phyloP scores from a whole-genome alignment of 2,113 vertebrate genomes.

The Leptobrachium leishanense region DNA sequence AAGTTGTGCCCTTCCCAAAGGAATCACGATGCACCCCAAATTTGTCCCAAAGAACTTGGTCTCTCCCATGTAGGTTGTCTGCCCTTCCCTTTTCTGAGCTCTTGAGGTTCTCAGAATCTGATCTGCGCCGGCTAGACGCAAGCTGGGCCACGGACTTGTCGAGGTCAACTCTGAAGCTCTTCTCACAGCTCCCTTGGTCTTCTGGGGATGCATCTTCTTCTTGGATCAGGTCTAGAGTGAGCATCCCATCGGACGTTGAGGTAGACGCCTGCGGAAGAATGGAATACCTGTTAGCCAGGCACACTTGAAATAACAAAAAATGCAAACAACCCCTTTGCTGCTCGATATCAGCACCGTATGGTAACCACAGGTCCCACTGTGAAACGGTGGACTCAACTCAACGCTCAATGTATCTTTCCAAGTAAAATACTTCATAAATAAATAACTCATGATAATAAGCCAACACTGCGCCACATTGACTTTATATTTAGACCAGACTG shows the following conservation, averaged over 20 bases:
- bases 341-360: too few relatives aligned
- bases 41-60: constrained; percentile 60
- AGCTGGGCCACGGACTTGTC: constrained; percentile 67
- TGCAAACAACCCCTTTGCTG: too few relatives aligned
- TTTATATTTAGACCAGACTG: too few relatives aligned
- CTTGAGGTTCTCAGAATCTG: constrained; percentile 63
- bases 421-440: too few relatives aligned
- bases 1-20: constrained; percentile 65
- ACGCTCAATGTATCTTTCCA: too few relatives aligned
- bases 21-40: constrained; percentile 54
- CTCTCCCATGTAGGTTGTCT: constrained; percentile 65
- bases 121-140: constrained; percentile 58
- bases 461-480: too few relatives aligned
- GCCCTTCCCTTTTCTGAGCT: constrained; percentile 52
- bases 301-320: too few relatives aligned
- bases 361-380: too few relatives aligned
- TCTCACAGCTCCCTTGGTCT: constrained; percentile 70
- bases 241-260: constrained; percentile 87
- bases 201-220: constrained; percentile 79
- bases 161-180: constrained; percentile 72
- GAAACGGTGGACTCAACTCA: too few relatives aligned
- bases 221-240: constrained; percentile 94
- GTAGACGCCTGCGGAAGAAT: constrained; percentile 77
- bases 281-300: neutral
- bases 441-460: too few relatives aligned